phyloP scores from a whole-genome alignment of 2,888 invertebrate species.

The Campaea margaritaria region DNA sequence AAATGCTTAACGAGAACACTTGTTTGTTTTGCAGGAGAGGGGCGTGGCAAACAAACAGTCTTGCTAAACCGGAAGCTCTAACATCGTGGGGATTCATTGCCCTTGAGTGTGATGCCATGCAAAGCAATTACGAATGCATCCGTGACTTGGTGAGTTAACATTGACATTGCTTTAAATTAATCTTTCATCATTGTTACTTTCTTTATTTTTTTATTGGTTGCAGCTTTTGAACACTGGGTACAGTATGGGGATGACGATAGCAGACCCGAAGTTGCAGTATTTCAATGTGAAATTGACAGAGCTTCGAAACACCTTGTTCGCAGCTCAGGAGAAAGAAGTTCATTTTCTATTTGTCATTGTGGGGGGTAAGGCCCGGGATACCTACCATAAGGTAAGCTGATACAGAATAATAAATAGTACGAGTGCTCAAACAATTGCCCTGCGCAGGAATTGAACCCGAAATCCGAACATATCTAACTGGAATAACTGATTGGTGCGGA shows the following conservation, averaged over 20 bases:
- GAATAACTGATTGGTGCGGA: too few relatives aligned
- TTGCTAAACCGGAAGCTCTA: constrained; percentile 64
- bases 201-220: too few relatives aligned
- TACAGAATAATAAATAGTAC: neutral
- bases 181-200: too few relatives aligned
- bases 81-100: constrained; percentile 68
- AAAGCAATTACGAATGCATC: constrained; percentile 50
- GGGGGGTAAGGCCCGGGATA: constrained; percentile 68
- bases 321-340: constrained; percentile 54
- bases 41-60: constrained; percentile 76
- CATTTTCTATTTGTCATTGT: constrained; percentile 87
- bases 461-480: too few relatives aligned
- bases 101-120: constrained; percentile 54
- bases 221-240: constrained; percentile 62
- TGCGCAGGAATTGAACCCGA: too few relatives aligned
- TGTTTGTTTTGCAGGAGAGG: constrained; percentile 59
- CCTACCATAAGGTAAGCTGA: constrained; percentile 74
- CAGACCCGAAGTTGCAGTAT: constrained; percentile 48
- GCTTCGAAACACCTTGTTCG: constrained; percentile 50
- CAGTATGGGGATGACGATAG: constrained; percentile 67
- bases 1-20: too few relatives aligned
- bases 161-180: too few relatives aligned
- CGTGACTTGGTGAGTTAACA: constrained; percentile 55
- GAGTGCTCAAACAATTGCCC: too few relatives aligned
- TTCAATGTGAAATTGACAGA: constrained; percentile 56